Conservation (phyloP, 2,797 vertebrate species). For the Coregonus sp. region DNA sequence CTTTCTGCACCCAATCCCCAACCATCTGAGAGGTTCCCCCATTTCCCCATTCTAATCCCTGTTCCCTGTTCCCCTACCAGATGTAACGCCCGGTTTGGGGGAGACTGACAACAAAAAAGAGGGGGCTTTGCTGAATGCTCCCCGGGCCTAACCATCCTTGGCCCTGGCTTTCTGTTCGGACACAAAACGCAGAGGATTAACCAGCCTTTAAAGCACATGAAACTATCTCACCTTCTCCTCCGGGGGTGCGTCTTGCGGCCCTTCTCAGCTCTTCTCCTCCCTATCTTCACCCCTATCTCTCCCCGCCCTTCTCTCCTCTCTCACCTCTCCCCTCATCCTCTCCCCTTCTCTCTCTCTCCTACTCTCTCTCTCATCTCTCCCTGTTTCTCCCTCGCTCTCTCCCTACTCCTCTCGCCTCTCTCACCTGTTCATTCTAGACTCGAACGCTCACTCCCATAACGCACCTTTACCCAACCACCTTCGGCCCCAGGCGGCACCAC, state of each 20-base stretch:
- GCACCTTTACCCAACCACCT: no score
- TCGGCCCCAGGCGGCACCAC: no score
- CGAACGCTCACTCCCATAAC: no score
- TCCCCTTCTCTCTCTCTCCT: no score
- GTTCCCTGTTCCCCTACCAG: slow-evolving; percentile 55
- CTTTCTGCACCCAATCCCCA: slow-evolving; percentile 31
- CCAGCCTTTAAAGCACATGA: slow-evolving; percentile 58
- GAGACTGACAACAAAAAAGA: slow-evolving; percentile 51
- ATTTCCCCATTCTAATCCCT: slow-evolving; percentile 13
- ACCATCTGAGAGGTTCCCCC: slow-evolving; percentile 61
- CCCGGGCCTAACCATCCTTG: slow-evolving; percentile 51
- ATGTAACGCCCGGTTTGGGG: slow-evolving; percentile 74
- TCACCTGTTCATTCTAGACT: no score
- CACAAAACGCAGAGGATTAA: slow-evolving; percentile 72
- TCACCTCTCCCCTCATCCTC: no score
- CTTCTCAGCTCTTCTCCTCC: no score
- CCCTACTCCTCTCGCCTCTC: no score
- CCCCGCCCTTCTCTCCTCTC: neutral
- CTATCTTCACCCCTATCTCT: no score
- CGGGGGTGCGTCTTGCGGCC: no score
- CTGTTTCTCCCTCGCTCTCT: no score
- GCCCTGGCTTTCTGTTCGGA: slow-evolving; percentile 50
- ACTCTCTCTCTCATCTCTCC: no score
- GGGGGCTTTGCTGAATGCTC: slow-evolving; percentile 51
- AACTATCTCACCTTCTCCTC: slow-evolving; percentile 12